Evolutionary conservation across 2,797 vertebrate species (phyloP).

Genomic region (Pyrocephalus nanus): DNA sequence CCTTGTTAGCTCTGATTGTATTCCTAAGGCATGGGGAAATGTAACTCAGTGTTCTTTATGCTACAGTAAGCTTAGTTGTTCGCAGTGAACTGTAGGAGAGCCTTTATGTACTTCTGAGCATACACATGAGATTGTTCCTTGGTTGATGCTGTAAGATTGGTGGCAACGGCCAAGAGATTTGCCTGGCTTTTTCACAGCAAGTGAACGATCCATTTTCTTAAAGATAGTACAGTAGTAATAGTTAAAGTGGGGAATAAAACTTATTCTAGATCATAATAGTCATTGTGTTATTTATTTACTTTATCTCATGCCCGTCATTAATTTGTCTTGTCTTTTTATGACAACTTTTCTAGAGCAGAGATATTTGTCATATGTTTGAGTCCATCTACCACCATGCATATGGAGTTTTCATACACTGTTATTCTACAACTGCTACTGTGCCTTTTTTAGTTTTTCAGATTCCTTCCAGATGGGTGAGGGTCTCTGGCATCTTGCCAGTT

Average conservation of each 20-base stretch:
- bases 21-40: not conserved
- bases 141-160: not conserved
- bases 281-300: not conserved
- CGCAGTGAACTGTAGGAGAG: not conserved
- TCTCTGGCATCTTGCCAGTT: not conserved
- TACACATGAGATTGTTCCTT: not conserved
- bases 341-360: not conserved
- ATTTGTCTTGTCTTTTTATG: not conserved
- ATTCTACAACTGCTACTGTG: not conserved
- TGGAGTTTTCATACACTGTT: not conserved
- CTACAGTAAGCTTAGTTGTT: not conserved
- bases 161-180: slow-evolving; percentile 6
- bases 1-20: not conserved
- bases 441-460: not conserved
- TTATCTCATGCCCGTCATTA: not conserved
- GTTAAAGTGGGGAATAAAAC: not conserved
- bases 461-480: not conserved
- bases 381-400: not conserved
- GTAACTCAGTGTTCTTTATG: not conserved
- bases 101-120: not conserved
- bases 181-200: not conserved
- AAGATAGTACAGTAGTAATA: not conserved
- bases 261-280: not conserved
- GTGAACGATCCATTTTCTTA: not conserved
- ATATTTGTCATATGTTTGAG: not conserved